Evolutionary conservation across 2,113 vertebrate species (phyloP), one percentile per base, ranked within the genome.

Genomic region (Oriolus oriolus): DNA sequence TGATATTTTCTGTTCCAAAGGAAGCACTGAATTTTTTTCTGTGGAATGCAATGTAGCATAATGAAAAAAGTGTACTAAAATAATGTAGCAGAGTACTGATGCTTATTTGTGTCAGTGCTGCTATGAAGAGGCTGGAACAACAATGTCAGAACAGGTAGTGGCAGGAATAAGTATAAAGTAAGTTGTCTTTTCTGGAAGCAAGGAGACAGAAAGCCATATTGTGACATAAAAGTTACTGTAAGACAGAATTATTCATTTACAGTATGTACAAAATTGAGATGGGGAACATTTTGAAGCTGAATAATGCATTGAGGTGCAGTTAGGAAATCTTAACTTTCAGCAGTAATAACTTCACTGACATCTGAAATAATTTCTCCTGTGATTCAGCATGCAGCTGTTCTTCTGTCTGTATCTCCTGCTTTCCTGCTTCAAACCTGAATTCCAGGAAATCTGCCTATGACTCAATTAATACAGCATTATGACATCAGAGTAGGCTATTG

Each of bases 381-480:
- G 39, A 74, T 85, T 80, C 68, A 91, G 59, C 44, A 42, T 28
- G 31, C 71, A 35, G 41, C 42, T 80, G 19, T 66, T 75, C 27
- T 64, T 81, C 28, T 74, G 33, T 68, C 57, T 30, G 0, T 82
- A 53, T 79, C 3, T 4, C 24, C 59, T 64, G 17, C 75, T 65
- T 95, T 94, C 39, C 63, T 44, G 41, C 88, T 82, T 84, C 59
- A 77, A 66, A 84, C 56, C 65, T 69, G 84, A 93, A 94, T 95
- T 93, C 91, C 89, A 81, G 77, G 77, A 96, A 96, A 76, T 59
- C 53, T 78, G 22, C 31, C 60, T 92, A 20, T 97, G 91, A 94
- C 82, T 96, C 91, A 82, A 92, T 33, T 78, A 82, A 89, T 89
- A 33, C 59, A 93, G 47, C 47, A 80, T 64, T 69, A 57, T 96